Evolutionary conservation across 2,888 invertebrate species (phyloP).

Genomic region (Xestia xanthographa): DNA sequence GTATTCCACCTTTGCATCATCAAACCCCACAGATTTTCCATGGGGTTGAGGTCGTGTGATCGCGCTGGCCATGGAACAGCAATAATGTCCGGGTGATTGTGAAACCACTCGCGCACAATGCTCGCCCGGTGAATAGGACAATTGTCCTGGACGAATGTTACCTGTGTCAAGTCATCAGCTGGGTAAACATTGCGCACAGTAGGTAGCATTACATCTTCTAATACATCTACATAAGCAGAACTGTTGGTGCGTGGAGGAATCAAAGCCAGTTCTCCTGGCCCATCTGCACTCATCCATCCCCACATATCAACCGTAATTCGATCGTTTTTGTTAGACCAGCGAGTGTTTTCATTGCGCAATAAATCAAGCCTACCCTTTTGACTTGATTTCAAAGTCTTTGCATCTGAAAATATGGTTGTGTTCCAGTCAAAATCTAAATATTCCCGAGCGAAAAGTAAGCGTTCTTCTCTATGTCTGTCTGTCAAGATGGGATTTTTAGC

Average conservation of each 20-base stretch:
- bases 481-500: too few species aligned
- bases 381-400: too few species aligned
- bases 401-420: too few species aligned
- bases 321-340: too few species aligned
- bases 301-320: too few species aligned
- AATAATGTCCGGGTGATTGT: background rate
- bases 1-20: too few species aligned
- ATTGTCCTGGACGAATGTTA: background rate
- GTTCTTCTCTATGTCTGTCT: too few species aligned
- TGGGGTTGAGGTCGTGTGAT: background rate
- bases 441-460: too few species aligned
- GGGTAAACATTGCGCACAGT: constrained; percentile 1
- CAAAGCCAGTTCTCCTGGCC: background rate
- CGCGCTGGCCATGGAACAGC: background rate
- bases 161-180: background rate
- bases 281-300: background rate
- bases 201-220: background rate
- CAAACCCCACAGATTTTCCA: too few species aligned
- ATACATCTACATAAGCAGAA: background rate
- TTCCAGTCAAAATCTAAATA: too few species aligned
- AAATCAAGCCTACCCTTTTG: too few species aligned
- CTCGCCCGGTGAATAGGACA: constrained; percentile 2
- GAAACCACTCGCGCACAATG: constrained; percentile 5
- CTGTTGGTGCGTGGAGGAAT: constrained; percentile 1
- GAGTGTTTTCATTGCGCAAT: too few species aligned